These are phyloP conservation scores for Lamellibrachia columna DNA, from an alignment of 2,888 invertebrate species.

Conservation along the genomic window DNA sequence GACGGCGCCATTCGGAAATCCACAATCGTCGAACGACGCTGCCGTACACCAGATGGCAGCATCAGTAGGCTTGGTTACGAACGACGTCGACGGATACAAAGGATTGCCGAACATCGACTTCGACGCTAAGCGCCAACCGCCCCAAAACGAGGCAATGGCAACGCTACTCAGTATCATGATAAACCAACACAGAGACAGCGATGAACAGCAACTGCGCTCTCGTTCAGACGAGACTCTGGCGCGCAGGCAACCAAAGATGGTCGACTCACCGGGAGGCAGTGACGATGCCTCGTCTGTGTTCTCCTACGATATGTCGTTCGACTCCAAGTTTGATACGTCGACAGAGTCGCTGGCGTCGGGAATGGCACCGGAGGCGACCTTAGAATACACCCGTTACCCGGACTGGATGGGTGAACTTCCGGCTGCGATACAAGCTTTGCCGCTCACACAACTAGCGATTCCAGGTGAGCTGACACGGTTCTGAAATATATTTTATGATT, in stretches of 20 bases:
- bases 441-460: constrained; percentile 39
- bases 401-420: constrained; percentile 44
- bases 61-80: not conserved
- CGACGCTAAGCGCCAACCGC: not conserved
- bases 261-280: not conserved
- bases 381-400: constrained; percentile 35
- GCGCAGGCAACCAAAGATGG: not conserved
- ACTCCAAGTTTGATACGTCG: not conserved
- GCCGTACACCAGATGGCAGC: not conserved
- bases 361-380: constrained; percentile 20
- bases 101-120: constrained; percentile 7
- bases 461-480: constrained; percentile 36
- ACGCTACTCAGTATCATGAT: constrained; percentile 9
- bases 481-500: not conserved
- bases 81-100: not conserved
- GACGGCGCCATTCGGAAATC: not conserved
- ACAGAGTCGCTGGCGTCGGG: not conserved
- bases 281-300: not conserved
- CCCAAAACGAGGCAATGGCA: not conserved
- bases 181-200: not conserved
- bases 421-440: constrained; percentile 34
- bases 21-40: not conserved
- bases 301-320: constrained; percentile 1
- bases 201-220: not conserved
- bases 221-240: not conserved